Percentiles rank a stretch among this genome's conserved stretches.
These are phyloP conservation scores for Ammodytes marinus DNA, from an alignment of 2,113 vertebrate species.

Conservation along the genomic window DNA sequence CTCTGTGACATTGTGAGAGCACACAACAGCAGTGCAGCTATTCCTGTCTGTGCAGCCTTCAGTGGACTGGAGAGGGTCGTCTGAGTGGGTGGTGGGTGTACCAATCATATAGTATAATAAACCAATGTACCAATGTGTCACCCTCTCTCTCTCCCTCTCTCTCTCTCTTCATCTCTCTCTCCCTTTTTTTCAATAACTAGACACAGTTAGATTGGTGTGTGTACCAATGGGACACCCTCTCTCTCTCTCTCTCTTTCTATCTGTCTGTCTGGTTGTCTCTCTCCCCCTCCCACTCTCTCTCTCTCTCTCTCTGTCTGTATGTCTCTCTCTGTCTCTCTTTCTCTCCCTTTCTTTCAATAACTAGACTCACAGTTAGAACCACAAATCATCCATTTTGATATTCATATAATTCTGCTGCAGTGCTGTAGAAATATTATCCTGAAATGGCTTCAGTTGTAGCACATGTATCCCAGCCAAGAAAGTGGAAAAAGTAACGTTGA, in stretches of 20 bases:
- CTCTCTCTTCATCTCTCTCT: neutral
- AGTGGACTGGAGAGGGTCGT: conserved; percentile 38
- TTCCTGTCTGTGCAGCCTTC: conserved; percentile 64
- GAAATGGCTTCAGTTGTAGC: no score
- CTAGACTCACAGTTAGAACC: neutral
- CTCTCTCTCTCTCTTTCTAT: no score
- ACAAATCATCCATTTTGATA: neutral
- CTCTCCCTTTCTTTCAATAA: no score
- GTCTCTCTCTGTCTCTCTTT: no score
- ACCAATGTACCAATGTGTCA: conserved; percentile 13
- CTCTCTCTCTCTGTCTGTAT: no score
- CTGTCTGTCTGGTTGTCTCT: no score
- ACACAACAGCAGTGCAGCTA: conserved; percentile 41
- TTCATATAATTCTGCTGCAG: neutral
- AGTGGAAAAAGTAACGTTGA: no score
- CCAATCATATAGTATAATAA: neutral
- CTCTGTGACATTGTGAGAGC: conserved; percentile 36
- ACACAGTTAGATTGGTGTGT: neutral
- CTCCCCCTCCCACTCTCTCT: no score
- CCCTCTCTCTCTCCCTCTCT: conserved; percentile 15
- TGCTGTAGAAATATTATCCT: neutral
- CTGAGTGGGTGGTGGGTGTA: conserved; percentile 46
- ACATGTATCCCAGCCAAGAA: no score
- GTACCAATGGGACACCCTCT: no score
- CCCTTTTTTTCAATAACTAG: neutral